A percentile compares a stretch with the other conserved stretches of the same genome.
Evolutionary conservation across 2,113 vertebrate species (phyloP).

Genomic region (Corapipo altera): DNA sequence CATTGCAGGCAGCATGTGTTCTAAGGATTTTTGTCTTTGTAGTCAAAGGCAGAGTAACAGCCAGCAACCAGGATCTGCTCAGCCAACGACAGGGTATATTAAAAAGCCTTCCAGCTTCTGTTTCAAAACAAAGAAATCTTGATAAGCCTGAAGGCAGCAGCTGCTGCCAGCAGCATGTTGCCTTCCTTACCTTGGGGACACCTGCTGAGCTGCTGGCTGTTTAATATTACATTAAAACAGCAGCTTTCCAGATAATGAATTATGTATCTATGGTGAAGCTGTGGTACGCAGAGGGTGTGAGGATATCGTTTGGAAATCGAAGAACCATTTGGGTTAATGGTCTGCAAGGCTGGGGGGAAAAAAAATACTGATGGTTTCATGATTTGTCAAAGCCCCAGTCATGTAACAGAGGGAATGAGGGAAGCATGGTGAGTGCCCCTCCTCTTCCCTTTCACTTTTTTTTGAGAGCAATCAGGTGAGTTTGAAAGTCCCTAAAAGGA

Average conservation of each 20-base stretch:
- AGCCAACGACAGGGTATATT: background rate
- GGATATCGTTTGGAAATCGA: background rate
- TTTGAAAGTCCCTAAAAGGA: background rate
- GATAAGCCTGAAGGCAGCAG: slow-evolving; percentile 23
- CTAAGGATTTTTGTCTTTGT: background rate
- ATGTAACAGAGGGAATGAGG: background rate
- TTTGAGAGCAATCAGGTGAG: background rate
- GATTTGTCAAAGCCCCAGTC: background rate
- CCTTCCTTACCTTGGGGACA: slow-evolving; percentile 36
- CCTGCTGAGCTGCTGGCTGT: slow-evolving; percentile 49
- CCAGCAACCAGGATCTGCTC: background rate
- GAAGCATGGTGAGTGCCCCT: background rate
- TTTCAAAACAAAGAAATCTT: slow-evolving; percentile 50
- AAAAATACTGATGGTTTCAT: background rate
- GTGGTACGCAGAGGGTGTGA: background rate
- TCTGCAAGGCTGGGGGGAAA: background rate
- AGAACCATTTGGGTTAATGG: background rate
- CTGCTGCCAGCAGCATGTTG: slow-evolving; percentile 15
- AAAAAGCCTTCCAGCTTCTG: slow-evolving; percentile 22
- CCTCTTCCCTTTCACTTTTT: background rate
- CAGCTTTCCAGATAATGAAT: slow-evolving; percentile 17
- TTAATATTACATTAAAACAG: slow-evolving; percentile 49
- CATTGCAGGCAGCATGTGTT: background rate
- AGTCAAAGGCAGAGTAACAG: background rate
- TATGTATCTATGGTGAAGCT: background rate